A percentile compares a stretch with the other conserved stretches of the same genome.
phyloP scores from a whole-genome alignment of 2,797 vertebrate species.

The Typhlichthys eigenmanni region DNA sequence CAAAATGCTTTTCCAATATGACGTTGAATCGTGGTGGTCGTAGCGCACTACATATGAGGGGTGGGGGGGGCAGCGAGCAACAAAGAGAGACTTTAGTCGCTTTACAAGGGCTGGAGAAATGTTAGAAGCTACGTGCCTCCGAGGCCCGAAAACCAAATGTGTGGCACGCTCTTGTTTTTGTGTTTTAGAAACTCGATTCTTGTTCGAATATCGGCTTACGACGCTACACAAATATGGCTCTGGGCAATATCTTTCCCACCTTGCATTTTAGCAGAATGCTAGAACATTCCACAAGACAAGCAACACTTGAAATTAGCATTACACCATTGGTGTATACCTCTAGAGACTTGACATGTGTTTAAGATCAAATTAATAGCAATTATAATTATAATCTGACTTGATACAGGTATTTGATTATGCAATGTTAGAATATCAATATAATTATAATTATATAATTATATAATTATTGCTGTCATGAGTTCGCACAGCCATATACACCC shows the following conservation, averaged over 20 bases:
- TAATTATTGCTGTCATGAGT: too few species aligned
- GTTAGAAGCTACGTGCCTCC: conserved; percentile 51
- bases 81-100: conserved; percentile 53
- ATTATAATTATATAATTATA: too few species aligned
- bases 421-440: too few species aligned
- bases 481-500: too few species aligned
- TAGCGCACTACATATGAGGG: conserved; percentile 34
- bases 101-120: conserved; percentile 45
- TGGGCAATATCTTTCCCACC: conserved; percentile 54
- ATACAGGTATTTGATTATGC: too few species aligned
- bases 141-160: conserved; percentile 64
- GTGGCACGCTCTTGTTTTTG: conserved; percentile 67
- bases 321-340: neutral
- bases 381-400: too few species aligned
- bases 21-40: conserved; percentile 5
- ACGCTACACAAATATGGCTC: conserved; percentile 62
- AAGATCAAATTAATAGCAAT: too few species aligned
- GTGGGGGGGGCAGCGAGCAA: conserved; percentile 7
- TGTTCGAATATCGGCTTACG: conserved; percentile 75
- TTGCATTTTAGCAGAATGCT: conserved; percentile 56
- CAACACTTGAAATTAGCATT: neutral
- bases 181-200: conserved; percentile 74
- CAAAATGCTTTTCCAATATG: conserved; percentile 16
- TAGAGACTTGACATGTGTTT: too few species aligned
- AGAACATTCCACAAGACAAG: conserved; percentile 57